A percentile compares a stretch with the other conserved stretches of the same genome.
These are phyloP conservation scores for Helostoma temminkii DNA, from an alignment of 2,797 vertebrate genomes.

Conservation along the genomic window DNA sequence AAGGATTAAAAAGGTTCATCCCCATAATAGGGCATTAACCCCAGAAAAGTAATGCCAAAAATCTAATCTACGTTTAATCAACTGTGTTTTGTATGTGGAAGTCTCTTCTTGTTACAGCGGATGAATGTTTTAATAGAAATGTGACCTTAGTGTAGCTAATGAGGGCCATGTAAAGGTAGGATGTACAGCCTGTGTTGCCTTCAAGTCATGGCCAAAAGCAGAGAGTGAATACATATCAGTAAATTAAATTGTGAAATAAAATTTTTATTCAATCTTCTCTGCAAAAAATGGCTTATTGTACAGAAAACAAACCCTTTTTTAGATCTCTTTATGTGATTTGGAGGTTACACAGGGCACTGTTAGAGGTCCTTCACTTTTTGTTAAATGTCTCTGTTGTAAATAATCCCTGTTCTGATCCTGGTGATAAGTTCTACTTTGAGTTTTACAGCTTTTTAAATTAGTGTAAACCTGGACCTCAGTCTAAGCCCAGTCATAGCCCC, in stretches of 20 bases:
- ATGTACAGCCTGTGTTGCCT: neutral
- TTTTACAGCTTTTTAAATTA: too few species aligned
- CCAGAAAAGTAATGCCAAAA: constrained; percentile 34
- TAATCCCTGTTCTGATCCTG: neutral
- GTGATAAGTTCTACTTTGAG: neutral
- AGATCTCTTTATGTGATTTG: too few species aligned
- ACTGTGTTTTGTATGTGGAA: constrained; percentile 26
- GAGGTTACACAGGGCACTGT: neutral
- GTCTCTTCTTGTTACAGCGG: neutral
- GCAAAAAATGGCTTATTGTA: neutral
- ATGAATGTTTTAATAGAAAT: constrained; percentile 3
- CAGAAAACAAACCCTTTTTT: neutral
- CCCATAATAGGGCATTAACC: constrained; percentile 63
- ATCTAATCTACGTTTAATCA: constrained; percentile 51
- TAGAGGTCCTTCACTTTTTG: neutral
- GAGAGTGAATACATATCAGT: constrained; percentile 7
- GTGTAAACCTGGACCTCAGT: neutral
- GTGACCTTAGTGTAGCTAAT: neutral
- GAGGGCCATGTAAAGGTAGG: neutral
- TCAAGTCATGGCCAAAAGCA: neutral
- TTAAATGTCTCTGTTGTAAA: neutral
- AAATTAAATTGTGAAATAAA: constrained; percentile 11
- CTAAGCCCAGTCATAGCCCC: neutral
- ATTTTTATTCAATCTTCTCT: neutral
- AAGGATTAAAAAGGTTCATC: constrained; percentile 68